phyloP scores from a whole-genome alignment of 2,113 vertebrate genomes.

The Gymnorhina tibicen region DNA sequence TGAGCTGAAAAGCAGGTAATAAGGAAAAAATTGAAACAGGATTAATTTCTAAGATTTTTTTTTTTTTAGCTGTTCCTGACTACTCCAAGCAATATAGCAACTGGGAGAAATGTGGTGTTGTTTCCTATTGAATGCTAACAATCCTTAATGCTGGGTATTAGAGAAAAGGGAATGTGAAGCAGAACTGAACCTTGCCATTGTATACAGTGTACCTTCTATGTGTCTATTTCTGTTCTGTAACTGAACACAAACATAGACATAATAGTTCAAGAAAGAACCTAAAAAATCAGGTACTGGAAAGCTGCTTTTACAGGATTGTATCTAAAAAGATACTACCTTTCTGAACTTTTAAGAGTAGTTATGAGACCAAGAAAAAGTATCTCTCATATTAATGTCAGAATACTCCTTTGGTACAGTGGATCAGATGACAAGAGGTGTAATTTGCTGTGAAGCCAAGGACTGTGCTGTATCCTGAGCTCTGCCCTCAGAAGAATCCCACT shows the following conservation, averaged over 20 bases:
- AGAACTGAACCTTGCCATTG: neutral
- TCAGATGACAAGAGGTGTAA: neutral
- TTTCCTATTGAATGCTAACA: neutral
- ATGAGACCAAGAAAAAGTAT: too few species aligned
- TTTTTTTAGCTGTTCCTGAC: neutral
- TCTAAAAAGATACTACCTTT: neutral
- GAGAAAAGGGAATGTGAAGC: neutral
- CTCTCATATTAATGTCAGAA: neutral
- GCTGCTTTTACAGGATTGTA: neutral
- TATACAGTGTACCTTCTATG: neutral
- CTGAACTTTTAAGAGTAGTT: too few species aligned
- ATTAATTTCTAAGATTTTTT: neutral
- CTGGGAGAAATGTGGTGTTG: neutral
- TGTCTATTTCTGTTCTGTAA: neutral
- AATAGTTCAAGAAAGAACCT: neutral
- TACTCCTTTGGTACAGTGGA: neutral
- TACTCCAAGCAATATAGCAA: neutral
- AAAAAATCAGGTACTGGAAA: neutral
- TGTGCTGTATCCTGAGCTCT: neutral
- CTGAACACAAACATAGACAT: neutral
- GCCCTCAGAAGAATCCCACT: neutral
- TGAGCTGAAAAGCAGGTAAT: neutral
- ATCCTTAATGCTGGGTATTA: neutral
- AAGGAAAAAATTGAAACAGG: neutral
- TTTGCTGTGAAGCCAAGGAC: neutral